Evolutionary conservation across 2,113 vertebrate species (phyloP), one percentile per base, ranked within the genome.

Genomic region (Pollachius pollachius): DNA sequence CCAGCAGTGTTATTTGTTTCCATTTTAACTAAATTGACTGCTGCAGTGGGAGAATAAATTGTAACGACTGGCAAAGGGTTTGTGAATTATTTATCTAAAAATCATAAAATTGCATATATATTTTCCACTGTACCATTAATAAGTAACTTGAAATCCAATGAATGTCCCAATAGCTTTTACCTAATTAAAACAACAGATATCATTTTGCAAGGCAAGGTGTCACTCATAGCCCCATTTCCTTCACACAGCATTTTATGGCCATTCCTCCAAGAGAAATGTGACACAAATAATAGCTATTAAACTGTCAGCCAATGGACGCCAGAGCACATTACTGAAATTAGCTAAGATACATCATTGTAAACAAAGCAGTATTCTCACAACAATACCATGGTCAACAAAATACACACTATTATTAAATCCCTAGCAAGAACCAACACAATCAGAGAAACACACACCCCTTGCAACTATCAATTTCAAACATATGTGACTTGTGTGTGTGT

Each of bases 101-200:
- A 48, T 48, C 41, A 48, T 48, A 48, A 48, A 48, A 48, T 48
- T 48, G 41, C 41, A 48, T 48, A 48, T 48, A 48, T 48, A 48
- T 48, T 9, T 79, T 83, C 78, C 85, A 82, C 60, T 56, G 80
- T 86, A 87, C 79, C 86, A 94, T 96, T 96, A 95, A 93, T 85
- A 90, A 94, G 93, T 92, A 92, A 93, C 86, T 92, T 89, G 85
- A 74, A 91, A 94, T 92, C 88, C 92, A 95, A 94, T 95, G 96
- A 96, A 94, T 90, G 92, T 95, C 95, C 92, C 92, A 87, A 92
- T 94, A 81, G 85, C 93, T 95, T 96, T 95, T 92, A 88, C 92
- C 94, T 98, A 96, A 97, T 97, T 96, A 97, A 97, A 97, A 95
- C 93, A 95, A 95, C 94, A 95, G 96, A 94, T 95, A 96, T 91